Base-by-base conservation (phyloP, 1,140 invertebrate species). In the Drosophila trapezifrons region DNA sequence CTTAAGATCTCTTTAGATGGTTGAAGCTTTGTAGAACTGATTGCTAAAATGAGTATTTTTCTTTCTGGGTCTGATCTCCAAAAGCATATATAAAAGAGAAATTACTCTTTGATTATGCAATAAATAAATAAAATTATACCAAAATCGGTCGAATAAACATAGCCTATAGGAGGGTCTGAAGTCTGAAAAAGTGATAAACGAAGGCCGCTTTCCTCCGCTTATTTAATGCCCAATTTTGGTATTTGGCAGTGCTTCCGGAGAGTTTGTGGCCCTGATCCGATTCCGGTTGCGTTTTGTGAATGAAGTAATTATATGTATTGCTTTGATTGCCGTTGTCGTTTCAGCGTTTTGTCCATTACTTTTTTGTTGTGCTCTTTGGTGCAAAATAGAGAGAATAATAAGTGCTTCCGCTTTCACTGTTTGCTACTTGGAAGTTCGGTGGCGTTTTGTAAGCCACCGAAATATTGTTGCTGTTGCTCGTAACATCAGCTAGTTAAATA, bases 341-440 rank as follows among this genome's bases (percentile, higher is more conserved):
- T 43, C 35, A 76, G 25, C 35, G 64, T 76, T 76, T 76, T 67
- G 73, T 67, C 63, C 73, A 76, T 58, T 51, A 67, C 54, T 76
- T 67, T 72, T 72, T 75, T 62, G n/a, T n/a, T 52, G 18, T 52
- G 22, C 37, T 74, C 40, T 38, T n/a, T 59, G 75, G 74, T 73
- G 79, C 78, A 75, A 77, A 81, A 73, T 81, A 71, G 59, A 67
- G 64, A 73, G 63, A 82, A 81, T 77, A 75, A 78, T 74, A 77
- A 73, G 35, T 82, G 80, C 75, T 83, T 83, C 80, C 80, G 80
- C 80, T 84, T 84, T 84, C 80, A 84, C 80, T 80, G 76, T 45
- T 60, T 64, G 49, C 59, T 64, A 32, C 57, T 78, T 77, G 74
- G 56, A 58, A 77, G 74, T 77, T 76, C 29, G 56, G 38, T 51